Conservation (phyloP, 2,888 invertebrate species). For the Agrilus mali region DNA sequence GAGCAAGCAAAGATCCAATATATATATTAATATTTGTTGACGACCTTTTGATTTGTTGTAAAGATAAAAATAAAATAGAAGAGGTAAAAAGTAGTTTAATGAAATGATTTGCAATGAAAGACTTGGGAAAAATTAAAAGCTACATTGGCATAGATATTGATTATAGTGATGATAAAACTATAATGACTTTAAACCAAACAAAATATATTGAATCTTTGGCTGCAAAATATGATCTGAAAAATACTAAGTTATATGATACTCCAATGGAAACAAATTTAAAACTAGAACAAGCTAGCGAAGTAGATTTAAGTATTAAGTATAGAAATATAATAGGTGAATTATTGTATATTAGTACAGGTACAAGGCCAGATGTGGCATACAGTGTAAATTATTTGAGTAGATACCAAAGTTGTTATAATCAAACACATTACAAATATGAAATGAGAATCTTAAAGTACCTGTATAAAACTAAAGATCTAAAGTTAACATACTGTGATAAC, state of each 20-base stretch:
- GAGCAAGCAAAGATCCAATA: slow-evolving; percentile 18
- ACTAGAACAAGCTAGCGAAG: background rate
- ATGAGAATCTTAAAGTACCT: slow-evolving; percentile 22
- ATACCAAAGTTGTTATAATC: slow-evolving; percentile 23
- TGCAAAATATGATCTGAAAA: slow-evolving; percentile 15
- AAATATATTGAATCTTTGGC: slow-evolving; percentile 15
- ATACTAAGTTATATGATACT: slow-evolving; percentile 16
- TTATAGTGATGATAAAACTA: slow-evolving; percentile 9
- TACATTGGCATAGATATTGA: slow-evolving; percentile 17
- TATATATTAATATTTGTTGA: slow-evolving; percentile 13
- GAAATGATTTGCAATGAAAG: slow-evolving; percentile 12
- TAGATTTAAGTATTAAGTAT: slow-evolving; percentile 16
- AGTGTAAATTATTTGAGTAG: slow-evolving; percentile 25
- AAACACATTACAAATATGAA: slow-evolving; percentile 18
- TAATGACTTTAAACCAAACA: slow-evolving; percentile 20
- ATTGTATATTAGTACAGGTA: slow-evolving; percentile 21
- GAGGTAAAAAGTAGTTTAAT: slow-evolving; percentile 15
- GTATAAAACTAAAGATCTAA: slow-evolving; percentile 17
- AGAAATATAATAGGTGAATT: slow-evolving; percentile 7
- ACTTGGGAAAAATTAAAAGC: slow-evolving; percentile 11
- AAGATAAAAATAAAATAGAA: slow-evolving; percentile 14
- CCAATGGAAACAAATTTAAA: slow-evolving; percentile 22
- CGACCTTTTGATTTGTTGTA: slow-evolving; percentile 18
- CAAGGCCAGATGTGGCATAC: slow-evolving; percentile 21
- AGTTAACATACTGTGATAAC: slow-evolving; percentile 7